phyloP scores from a whole-genome alignment of 1,140 invertebrate genomes.

The Thaumetopoea pityocampa region DNA sequence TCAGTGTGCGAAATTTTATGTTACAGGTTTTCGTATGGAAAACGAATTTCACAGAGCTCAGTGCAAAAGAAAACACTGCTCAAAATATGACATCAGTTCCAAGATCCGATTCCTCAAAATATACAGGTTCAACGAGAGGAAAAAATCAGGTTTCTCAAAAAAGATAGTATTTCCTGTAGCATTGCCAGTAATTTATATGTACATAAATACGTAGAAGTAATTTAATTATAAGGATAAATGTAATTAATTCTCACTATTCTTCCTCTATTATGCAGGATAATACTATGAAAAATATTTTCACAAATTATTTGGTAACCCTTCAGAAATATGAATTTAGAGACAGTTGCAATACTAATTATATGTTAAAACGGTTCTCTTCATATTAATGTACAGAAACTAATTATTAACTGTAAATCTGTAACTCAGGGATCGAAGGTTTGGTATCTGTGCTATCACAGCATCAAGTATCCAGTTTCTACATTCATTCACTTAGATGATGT shows the following conservation, averaged over 20 bases:
- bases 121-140: slow-evolving; percentile 27
- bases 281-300: slow-evolving; percentile 27
- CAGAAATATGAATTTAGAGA: slow-evolving; percentile 56
- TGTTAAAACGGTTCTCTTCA: slow-evolving; percentile 22
- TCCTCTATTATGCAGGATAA: slow-evolving; percentile 46
- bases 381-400: slow-evolving; percentile 14
- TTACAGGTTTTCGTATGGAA: slow-evolving; percentile 80
- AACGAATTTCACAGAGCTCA: slow-evolving; percentile 71
- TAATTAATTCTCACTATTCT: slow-evolving; percentile 21
- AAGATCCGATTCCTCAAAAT: slow-evolving; percentile 37
- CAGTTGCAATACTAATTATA: slow-evolving; percentile 27
- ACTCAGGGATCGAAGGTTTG: slow-evolving; percentile 55
- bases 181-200: neutral
- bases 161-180: slow-evolving; percentile 29
- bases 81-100: slow-evolving; percentile 29
- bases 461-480: slow-evolving; percentile 51
- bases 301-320: slow-evolving; percentile 40
- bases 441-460: slow-evolving; percentile 61
- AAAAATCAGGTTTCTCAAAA: slow-evolving; percentile 54
- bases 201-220: neutral
- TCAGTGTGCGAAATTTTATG: too few species aligned
- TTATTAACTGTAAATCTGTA: slow-evolving; percentile 29
- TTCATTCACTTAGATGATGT: slow-evolving; percentile 54
- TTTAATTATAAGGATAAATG: slow-evolving; percentile 14
- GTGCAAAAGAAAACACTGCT: slow-evolving; percentile 50